These are phyloP conservation scores for Thamnophis sirtalis DNA, from an alignment of 2,113 vertebrate genomes.

Conservation along the genomic window DNA sequence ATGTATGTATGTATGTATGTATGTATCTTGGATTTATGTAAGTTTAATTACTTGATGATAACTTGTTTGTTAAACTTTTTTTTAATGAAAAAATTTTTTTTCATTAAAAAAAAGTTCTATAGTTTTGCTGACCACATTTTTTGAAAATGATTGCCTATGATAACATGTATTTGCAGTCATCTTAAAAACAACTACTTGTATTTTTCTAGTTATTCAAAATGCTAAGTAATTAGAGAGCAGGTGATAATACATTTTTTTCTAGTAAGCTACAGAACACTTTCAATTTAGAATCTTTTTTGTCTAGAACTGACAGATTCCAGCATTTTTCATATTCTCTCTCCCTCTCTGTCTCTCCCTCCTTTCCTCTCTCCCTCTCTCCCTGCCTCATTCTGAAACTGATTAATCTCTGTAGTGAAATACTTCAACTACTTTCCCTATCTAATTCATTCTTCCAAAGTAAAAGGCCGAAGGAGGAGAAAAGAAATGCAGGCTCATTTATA, in stretches of 20 bases:
- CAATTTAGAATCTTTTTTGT: slow-evolving; percentile 16
- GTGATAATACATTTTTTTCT: not conserved
- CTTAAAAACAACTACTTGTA: not conserved
- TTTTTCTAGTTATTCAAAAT: not conserved
- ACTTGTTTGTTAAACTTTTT: not conserved
- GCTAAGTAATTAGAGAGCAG: not conserved
- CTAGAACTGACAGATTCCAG: slow-evolving; percentile 1
- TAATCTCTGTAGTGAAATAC: not conserved
- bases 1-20: no score
- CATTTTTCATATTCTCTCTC: not conserved
- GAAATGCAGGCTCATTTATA: not conserved
- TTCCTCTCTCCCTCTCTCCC: not conserved
- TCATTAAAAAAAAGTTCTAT: not conserved
- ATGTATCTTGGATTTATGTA: not conserved
- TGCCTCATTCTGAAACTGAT: not conserved
- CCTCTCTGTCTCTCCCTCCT: not conserved
- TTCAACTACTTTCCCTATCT: not conserved
- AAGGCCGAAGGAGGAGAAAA: not conserved
- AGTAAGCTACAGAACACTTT: not conserved
- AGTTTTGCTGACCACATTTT: not conserved
- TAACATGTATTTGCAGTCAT: not conserved
- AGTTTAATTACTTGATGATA: not conserved
- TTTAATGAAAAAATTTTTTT: no score
- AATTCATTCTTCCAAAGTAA: not conserved
- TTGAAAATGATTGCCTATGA: not conserved